phyloP scores from a whole-genome alignment of 2,888 invertebrate genomes.

The Thecophora atra region DNA sequence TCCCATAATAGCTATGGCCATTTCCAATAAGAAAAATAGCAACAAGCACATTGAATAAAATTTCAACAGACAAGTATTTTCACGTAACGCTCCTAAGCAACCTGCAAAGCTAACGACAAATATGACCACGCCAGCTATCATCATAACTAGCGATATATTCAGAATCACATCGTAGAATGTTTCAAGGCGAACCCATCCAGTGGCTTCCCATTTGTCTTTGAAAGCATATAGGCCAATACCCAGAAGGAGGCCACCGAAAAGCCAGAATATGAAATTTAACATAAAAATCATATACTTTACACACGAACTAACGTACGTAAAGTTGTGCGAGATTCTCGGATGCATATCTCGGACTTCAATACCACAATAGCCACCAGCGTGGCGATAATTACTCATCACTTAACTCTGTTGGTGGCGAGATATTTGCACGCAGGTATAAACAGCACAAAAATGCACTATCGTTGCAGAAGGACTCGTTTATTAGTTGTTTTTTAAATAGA shows the following conservation, averaged over 20 bases:
- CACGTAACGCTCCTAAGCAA: conserved; percentile 79
- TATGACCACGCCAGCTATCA: conserved; percentile 89
- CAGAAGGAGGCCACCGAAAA: conserved; percentile 86
- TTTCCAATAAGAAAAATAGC: conserved; percentile 88
- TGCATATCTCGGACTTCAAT: conserved; percentile 62
- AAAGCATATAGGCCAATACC: conserved; percentile 91
- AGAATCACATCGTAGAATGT: conserved; percentile 89
- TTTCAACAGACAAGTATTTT: conserved; percentile 91
- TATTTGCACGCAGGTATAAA: too few species aligned
- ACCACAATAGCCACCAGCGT: conserved; percentile 61
- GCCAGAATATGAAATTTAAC: conserved; percentile 71
- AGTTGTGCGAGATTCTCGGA: conserved; percentile 62
- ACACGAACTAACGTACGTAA: conserved; percentile 65
- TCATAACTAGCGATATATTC: conserved; percentile 89
- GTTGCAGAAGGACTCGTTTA: too few species aligned
- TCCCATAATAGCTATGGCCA: conserved; percentile 90
- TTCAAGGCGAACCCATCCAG: conserved; percentile 82
- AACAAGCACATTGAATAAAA: conserved; percentile 90
- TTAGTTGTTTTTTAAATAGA: too few species aligned
- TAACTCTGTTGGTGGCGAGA: too few species aligned
- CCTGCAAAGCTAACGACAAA: conserved; percentile 94
- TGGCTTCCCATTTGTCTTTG: conserved; percentile 91
- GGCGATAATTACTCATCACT: conserved; percentile 63
- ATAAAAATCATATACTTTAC: conserved; percentile 66
- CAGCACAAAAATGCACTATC: too few species aligned